Evolutionary conservation across 2,113 vertebrate genomes (phyloP).

Genomic region (Rhadina sibilatrix): DNA sequence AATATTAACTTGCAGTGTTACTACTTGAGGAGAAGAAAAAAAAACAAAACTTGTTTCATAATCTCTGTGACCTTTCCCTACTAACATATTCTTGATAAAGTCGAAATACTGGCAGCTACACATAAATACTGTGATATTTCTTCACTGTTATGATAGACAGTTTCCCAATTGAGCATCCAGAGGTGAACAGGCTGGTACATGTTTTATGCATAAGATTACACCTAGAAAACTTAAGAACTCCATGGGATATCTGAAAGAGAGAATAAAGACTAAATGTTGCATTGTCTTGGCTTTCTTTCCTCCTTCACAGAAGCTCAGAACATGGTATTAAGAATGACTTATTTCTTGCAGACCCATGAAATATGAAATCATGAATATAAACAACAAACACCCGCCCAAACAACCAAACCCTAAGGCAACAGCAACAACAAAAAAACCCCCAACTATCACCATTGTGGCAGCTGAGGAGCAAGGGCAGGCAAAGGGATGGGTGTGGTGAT

Average conservation of each 20-base stretch:
- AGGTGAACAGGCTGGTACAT: background rate
- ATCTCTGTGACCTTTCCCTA: slow-evolving; percentile 28
- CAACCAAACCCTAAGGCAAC: background rate
- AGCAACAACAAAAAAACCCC: background rate
- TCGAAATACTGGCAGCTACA: background rate
- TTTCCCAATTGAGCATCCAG: background rate
- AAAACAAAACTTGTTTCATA: background rate
- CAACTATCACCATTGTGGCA: background rate
- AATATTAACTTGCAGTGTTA: background rate
- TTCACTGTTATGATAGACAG: background rate
- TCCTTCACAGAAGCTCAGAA: background rate
- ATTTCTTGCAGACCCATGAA: background rate
- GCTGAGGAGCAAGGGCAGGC: background rate
- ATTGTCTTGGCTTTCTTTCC: background rate
- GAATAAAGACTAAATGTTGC: background rate
- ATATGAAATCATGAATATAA: background rate
- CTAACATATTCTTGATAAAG: slow-evolving; percentile 16
- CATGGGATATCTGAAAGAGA: background rate
- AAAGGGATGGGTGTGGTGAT: background rate
- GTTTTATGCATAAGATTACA: background rate
- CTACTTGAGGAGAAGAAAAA: background rate
- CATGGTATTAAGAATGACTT: background rate
- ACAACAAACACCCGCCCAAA: background rate
- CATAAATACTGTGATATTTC: slow-evolving; percentile 16
- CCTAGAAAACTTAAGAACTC: slow-evolving; percentile 14